Evolutionary conservation across 2,797 vertebrate genomes (phyloP).

Genomic region (Labeo calbasu): DNA sequence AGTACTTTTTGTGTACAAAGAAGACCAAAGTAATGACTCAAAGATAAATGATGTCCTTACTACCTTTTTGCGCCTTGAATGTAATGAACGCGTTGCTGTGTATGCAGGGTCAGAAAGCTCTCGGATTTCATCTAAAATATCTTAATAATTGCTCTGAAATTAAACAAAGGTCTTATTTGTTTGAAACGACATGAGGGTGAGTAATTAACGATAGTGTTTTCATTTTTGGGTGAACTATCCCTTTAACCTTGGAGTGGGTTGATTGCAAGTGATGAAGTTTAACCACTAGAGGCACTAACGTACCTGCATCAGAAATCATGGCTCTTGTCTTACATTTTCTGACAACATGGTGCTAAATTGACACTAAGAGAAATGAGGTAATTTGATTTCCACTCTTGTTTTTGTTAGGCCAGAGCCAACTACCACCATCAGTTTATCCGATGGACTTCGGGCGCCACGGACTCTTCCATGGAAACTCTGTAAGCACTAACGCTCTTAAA

Average conservation of each 20-base stretch:
- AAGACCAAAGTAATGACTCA: too few species aligned
- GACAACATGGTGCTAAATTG: not conserved
- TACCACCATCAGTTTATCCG: conserved; percentile 14
- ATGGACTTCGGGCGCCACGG: conserved; percentile 44
- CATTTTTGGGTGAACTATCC: too few species aligned
- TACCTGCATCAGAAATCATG: not conserved
- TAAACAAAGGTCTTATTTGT: too few species aligned
- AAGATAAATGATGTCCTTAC: too few species aligned
- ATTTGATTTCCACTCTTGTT: not conserved
- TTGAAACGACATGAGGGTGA: too few species aligned
- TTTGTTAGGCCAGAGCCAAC: conserved; percentile 31
- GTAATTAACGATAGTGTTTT: too few species aligned
- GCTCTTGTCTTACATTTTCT: not conserved
- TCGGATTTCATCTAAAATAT: too few species aligned
- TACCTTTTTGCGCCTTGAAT: too few species aligned
- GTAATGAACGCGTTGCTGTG: too few species aligned
- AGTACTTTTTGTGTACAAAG: too few species aligned
- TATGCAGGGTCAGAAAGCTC: too few species aligned
- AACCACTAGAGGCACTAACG: not conserved
- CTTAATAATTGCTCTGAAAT: too few species aligned
- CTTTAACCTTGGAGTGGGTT: not conserved
- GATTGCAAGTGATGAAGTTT: not conserved
- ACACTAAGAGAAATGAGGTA: not conserved
- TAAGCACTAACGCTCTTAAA: conserved; percentile 14
- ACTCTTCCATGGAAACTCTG: conserved; percentile 56